Percentiles rank a stretch among this genome's conserved stretches.
These are phyloP conservation scores for Pachycephala philippinensis DNA, from an alignment of 2,113 vertebrate species.

Conservation along the genomic window DNA sequence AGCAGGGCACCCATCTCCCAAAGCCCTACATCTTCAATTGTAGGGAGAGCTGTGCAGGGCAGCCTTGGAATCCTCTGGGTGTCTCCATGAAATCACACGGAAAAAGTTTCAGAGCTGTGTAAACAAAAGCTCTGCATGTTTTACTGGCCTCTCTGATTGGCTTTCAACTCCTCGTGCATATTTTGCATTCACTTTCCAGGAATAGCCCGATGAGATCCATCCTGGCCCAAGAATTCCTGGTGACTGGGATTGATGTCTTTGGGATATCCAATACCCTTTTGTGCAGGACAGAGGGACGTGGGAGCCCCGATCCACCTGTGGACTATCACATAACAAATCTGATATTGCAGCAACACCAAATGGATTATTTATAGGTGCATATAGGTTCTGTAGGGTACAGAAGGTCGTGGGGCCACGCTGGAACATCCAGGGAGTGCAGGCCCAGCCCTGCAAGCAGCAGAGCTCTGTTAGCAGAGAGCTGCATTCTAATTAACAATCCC, in stretches of 20 bases:
- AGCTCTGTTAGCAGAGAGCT: not conserved
- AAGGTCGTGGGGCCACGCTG: not conserved
- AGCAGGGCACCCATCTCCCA: not conserved
- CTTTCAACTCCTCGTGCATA: not conserved
- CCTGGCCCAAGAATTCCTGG: not conserved
- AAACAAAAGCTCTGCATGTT: not conserved
- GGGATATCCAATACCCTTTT: not conserved
- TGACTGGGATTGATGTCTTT: not conserved
- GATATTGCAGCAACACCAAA: not conserved
- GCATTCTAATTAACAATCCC: not conserved
- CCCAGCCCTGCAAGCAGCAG: not conserved
- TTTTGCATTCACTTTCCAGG: constrained; percentile 14
- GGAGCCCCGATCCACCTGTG: not conserved
- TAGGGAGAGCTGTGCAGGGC: not conserved
- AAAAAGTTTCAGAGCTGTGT: not conserved
- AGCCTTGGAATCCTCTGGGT: not conserved
- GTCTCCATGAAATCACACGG: not conserved
- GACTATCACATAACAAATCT: not conserved
- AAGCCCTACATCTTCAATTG: not conserved
- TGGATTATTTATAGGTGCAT: not conserved
- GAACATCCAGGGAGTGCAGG: not conserved
- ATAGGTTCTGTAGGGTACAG: not conserved
- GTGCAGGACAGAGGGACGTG: not conserved
- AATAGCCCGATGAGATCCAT: not conserved
- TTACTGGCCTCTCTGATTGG: not conserved